Evolutionary conservation across 2,888 invertebrate genomes (phyloP).

Genomic region (Anodontia alba): DNA sequence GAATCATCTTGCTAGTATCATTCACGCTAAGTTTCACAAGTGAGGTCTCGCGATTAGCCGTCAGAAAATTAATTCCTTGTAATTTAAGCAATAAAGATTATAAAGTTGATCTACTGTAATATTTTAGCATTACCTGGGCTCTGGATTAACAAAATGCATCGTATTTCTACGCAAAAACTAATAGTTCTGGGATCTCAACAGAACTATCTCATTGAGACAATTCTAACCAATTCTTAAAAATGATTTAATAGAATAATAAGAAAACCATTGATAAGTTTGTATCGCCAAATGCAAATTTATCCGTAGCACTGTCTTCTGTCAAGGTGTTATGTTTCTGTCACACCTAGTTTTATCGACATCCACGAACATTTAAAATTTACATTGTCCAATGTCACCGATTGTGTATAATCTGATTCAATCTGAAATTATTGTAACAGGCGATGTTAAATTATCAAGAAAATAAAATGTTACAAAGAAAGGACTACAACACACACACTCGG

Average conservation of each 20-base stretch:
- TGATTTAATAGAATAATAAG: no score
- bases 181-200: no score
- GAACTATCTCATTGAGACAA: no score
- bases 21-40: constrained; percentile 1
- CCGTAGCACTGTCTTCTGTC: not conserved
- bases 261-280: no score
- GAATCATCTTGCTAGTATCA: constrained; percentile 2
- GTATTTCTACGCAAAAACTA: no score
- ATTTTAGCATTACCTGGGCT: not conserved
- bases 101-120: constrained; percentile 9
- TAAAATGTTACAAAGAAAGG: not conserved
- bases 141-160: no score
- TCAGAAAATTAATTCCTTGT: constrained; percentile 10
- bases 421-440: not conserved
- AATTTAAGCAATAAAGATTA: constrained; percentile 5
- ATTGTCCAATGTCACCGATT: not conserved
- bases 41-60: not conserved
- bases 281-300: no score
- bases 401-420: not conserved
- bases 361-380: not conserved
- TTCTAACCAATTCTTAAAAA: no score
- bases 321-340: not conserved
- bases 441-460: not conserved
- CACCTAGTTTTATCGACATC: not conserved
- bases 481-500: no score